Evolutionary conservation across 2,113 vertebrate genomes (phyloP).

Genomic region (Enhydra lutris): DNA sequence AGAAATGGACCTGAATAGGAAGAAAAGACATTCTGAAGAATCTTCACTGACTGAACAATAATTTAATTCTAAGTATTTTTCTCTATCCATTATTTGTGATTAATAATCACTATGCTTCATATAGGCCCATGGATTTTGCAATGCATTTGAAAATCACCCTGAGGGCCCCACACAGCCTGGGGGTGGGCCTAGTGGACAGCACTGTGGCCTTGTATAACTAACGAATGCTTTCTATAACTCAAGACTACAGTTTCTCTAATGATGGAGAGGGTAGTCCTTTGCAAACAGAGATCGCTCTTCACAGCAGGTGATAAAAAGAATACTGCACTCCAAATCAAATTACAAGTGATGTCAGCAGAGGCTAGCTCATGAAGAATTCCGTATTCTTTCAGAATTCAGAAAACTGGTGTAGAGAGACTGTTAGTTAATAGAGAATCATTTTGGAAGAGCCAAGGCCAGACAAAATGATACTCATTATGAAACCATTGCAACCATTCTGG

Average conservation of each 20-base stretch:
- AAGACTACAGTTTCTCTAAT: not conserved
- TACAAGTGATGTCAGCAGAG: not conserved
- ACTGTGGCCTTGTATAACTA: not conserved
- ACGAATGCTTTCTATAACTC: not conserved
- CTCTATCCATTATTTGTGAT: not conserved
- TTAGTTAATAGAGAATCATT: not conserved
- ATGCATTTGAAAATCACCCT: not conserved
- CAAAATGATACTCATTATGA: slow-evolving; percentile 12
- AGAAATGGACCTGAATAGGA: not conserved
- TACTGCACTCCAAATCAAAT: not conserved
- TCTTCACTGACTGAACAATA: not conserved
- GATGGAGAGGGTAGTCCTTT: not conserved
- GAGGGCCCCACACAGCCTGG: not conserved
- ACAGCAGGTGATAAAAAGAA: not conserved
- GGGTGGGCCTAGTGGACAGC: not conserved
- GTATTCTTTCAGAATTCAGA: not conserved
- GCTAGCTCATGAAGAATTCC: not conserved
- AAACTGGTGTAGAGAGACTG: not conserved
- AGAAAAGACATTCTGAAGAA: not conserved
- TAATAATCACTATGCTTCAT: not conserved
- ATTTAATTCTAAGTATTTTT: not conserved
- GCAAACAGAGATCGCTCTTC: not conserved
- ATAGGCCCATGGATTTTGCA: not conserved
- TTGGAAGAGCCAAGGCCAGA: not conserved
- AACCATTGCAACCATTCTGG: not conserved